Evolutionary conservation across 37 sponge, comb jelly and placozoan genomes (phyloP).

Genomic region (Bolinopsis microptera): DNA sequence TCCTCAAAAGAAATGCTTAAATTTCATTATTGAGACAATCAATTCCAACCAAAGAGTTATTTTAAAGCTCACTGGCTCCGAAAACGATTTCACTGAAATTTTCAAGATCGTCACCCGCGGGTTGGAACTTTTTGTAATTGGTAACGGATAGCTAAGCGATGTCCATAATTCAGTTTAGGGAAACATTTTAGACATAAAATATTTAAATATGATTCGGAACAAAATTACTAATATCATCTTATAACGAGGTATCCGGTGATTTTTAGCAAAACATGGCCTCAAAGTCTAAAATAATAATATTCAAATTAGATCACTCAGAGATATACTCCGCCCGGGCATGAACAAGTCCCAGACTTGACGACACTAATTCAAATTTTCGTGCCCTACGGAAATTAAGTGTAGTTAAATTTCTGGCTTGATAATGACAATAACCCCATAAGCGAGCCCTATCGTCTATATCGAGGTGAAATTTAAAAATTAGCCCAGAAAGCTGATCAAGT

Average conservation of each 20-base stretch:
- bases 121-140: neutral
- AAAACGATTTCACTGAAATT: neutral
- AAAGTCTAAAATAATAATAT: conserved; percentile 36
- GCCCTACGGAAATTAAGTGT: neutral
- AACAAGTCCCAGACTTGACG: neutral
- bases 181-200: conserved; percentile 21
- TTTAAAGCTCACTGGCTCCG: conserved; percentile 19
- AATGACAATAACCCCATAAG: neutral
- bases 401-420: neutral
- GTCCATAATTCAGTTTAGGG: neutral
- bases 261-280: neutral
- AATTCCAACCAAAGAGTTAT: conserved; percentile 8
- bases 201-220: conserved; percentile 17
- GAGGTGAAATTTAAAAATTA: neutral
- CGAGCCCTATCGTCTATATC: neutral
- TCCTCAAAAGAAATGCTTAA: neutral
- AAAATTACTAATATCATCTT: conserved; percentile 18
- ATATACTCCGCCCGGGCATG: neutral
- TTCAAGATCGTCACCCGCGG: neutral
- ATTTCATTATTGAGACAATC: neutral
- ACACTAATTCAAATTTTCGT: conserved; percentile 20
- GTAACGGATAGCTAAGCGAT: neutral
- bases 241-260: neutral
- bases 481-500: neutral
- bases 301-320: neutral